phyloP scores from a whole-genome alignment of 2,113 vertebrate species.

The Halichoeres trimaculatus region DNA sequence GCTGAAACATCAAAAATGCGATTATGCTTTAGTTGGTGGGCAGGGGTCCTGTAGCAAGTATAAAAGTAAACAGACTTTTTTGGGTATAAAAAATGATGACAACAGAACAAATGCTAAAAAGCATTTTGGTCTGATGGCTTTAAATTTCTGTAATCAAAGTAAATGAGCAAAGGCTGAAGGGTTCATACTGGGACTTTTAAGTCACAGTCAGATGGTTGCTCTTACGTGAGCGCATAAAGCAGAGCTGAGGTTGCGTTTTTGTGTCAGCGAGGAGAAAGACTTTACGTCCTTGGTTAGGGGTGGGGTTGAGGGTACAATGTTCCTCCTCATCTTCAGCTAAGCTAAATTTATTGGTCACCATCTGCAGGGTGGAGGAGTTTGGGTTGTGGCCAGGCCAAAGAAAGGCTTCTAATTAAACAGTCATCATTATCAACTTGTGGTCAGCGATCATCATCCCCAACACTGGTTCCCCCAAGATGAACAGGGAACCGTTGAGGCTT shows the following conservation, averaged over 20 bases:
- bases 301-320: constrained; percentile 76
- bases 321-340: constrained; percentile 76
- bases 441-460: constrained; percentile 80
- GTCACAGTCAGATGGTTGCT: constrained; percentile 17
- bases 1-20: constrained; percentile 34
- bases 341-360: constrained; percentile 87
- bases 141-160: neutral
- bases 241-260: constrained; percentile 49
- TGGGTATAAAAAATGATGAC: neutral
- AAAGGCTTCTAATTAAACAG: constrained; percentile 88
- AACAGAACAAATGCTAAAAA: neutral
- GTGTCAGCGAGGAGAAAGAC: constrained; percentile 65
- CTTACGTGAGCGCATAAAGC: constrained; percentile 11
- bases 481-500: constrained; percentile 81
- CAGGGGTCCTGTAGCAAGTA: neutral
- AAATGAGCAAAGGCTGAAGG: neutral
- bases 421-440: constrained; percentile 87
- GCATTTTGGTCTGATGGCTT: neutral
- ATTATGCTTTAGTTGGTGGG: constrained; percentile 26
- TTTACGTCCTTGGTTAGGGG: constrained; percentile 79
- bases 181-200: too few relatives aligned
- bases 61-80: neutral
- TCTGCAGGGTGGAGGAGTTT: constrained; percentile 87
- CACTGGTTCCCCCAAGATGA: constrained; percentile 78
- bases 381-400: constrained; percentile 81